A percentile compares a stretch with the other conserved stretches of the same genome.
Conservation (phyloP, 2,888 invertebrate species). For the Epinotia demarniana region DNA sequence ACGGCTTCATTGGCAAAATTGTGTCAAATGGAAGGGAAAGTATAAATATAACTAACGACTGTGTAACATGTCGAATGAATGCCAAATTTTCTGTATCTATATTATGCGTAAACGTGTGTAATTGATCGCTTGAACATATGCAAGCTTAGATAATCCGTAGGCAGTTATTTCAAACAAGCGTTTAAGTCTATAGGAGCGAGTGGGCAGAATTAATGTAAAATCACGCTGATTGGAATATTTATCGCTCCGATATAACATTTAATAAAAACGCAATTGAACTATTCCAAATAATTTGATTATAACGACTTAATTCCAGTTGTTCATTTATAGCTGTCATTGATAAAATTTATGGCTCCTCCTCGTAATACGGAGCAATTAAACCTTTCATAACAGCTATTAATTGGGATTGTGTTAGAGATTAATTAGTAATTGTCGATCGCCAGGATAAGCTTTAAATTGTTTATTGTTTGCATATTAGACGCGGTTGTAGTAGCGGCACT, state of each 20-base stretch:
- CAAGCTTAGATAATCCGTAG: constrained; percentile 5
- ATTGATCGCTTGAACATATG: constrained; percentile 9
- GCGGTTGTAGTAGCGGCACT: constrained; percentile 62
- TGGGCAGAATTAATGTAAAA: constrained; percentile 36
- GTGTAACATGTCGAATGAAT: constrained; percentile 5
- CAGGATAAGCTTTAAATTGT: constrained; percentile 68
- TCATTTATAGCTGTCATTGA: constrained; percentile 61
- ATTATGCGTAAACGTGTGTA: not conserved
- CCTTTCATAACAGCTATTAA: constrained; percentile 77
- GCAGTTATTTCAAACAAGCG: constrained; percentile 30
- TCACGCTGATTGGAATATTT: constrained; percentile 47
- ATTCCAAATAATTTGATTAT: constrained; percentile 53
- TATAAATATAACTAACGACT: not conserved
- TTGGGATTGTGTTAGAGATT: constrained; percentile 70
- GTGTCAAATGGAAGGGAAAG: not conserved
- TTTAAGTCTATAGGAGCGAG: constrained; percentile 14
- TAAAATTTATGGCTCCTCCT: constrained; percentile 59
- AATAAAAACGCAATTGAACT: constrained; percentile 46
- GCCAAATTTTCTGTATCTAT: not conserved
- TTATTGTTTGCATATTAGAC: constrained; percentile 63
- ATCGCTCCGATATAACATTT: constrained; percentile 46
- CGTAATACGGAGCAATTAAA: constrained; percentile 64
- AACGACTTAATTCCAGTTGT: constrained; percentile 59
- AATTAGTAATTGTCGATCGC: constrained; percentile 76
- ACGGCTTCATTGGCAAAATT: constrained; percentile 15